Evolutionary conservation across 2,888 invertebrate genomes (phyloP).

Genomic region (Xanthia togata): DNA sequence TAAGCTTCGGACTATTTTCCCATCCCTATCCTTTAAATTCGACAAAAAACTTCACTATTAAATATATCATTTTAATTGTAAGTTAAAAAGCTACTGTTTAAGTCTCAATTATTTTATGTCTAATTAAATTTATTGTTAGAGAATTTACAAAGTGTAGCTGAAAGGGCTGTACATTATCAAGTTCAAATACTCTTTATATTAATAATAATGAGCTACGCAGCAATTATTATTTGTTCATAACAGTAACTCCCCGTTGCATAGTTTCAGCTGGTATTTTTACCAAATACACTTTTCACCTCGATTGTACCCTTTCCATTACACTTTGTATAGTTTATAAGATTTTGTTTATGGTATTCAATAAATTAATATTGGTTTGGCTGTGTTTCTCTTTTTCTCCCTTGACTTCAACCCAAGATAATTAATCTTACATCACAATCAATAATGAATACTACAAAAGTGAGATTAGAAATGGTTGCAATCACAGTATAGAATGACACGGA

Average conservation of each 20-base stretch:
- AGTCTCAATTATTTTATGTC: conserved; percentile 57
- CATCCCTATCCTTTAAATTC: conserved; percentile 38
- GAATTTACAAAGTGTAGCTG: conserved; percentile 8
- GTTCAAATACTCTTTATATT: not conserved
- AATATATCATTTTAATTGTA: conserved; percentile 26
- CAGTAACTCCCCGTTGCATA: no score
- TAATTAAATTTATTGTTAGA: conserved; percentile 56
- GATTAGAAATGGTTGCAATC: not conserved
- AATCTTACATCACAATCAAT: not conserved
- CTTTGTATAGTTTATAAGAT: conserved; percentile 65
- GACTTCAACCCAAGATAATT: not conserved
- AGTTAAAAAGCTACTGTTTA: conserved; percentile 28
- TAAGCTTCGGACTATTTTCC: conserved; percentile 35
- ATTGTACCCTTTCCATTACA: conserved; percentile 27
- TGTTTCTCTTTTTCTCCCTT: conserved; percentile 77
- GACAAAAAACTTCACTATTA: conserved; percentile 27
- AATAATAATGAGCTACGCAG: not conserved
- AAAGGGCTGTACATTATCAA: conserved; percentile 7
- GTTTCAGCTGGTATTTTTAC: no score
- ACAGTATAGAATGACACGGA: not conserved
- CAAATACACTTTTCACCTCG: not conserved
- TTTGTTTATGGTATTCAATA: conserved; percentile 79
- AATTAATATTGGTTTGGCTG: conserved; percentile 86
- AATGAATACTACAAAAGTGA: not conserved
- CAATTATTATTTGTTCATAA: not conserved